These are phyloP conservation scores for Crocallis elinguaria DNA, from an alignment of 2,888 invertebrate species.

Conservation along the genomic window DNA sequence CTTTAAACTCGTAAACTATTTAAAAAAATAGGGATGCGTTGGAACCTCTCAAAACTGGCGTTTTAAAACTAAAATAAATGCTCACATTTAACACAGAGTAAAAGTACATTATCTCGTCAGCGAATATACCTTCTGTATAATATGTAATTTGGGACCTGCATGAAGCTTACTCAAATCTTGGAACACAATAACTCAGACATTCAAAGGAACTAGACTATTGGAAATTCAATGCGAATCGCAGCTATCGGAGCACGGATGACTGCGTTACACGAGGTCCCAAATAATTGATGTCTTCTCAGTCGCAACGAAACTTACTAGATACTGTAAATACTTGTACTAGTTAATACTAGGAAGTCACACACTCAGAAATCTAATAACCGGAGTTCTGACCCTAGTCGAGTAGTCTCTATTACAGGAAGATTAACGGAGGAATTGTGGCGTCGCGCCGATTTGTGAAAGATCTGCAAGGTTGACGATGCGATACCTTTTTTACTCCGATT, in stretches of 20 bases:
- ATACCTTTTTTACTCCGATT: neutral
- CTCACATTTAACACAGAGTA: too few species aligned
- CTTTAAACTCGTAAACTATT: too few species aligned
- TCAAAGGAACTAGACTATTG: constrained; percentile 50
- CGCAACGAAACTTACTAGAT: constrained; percentile 47
- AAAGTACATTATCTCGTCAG: neutral
- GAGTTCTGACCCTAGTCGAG: constrained; percentile 29
- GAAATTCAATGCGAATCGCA: constrained; percentile 44
- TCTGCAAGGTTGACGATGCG: neutral
- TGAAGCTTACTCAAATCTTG: neutral
- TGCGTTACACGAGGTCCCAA: constrained; percentile 49
- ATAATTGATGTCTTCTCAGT: constrained; percentile 62
- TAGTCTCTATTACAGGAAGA: constrained; percentile 13
- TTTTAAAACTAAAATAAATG: too few species aligned
- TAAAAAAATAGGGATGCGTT: too few species aligned
- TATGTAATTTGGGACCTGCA: neutral
- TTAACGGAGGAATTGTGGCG: neutral
- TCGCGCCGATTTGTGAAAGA: neutral
- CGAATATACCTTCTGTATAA: too few species aligned
- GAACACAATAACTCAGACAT: constrained; percentile 47
- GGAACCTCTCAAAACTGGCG: too few species aligned
- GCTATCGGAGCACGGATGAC: constrained; percentile 39
- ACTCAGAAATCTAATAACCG: constrained; percentile 24
- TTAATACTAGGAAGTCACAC: neutral
- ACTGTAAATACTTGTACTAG: neutral